Conservation (phyloP, 2,888 invertebrate genomes). For the Bhutanitis thaidina region DNA sequence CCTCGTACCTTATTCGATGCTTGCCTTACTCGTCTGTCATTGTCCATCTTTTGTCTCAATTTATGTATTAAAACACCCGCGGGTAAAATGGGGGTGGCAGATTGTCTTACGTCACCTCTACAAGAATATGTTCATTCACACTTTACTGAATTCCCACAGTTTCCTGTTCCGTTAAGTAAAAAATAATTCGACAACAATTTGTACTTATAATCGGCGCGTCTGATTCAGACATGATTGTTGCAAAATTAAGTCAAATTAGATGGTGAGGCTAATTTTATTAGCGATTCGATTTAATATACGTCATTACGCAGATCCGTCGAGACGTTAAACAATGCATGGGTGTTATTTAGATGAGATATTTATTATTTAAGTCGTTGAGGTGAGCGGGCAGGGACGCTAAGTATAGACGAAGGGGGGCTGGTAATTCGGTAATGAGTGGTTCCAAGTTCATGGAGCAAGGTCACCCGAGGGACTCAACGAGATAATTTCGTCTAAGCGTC, state of each 20-base stretch:
- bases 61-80: too few species aligned
- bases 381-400: slow-evolving; percentile 51
- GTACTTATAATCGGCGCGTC: slow-evolving; percentile 47
- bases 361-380: slow-evolving; percentile 73
- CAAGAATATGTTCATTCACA: too few species aligned
- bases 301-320: slow-evolving; percentile 60
- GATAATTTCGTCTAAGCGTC: slow-evolving; percentile 50
- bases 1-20: too few species aligned
- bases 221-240: slow-evolving; percentile 66
- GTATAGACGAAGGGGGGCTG: slow-evolving; percentile 63
- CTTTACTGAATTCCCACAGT: background rate
- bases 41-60: too few species aligned
- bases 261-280: slow-evolving; percentile 72
- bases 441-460: slow-evolving; percentile 65
- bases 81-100: too few species aligned
- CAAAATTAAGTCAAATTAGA: slow-evolving; percentile 72
- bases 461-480: slow-evolving; percentile 52
- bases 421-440: slow-evolving; percentile 78
- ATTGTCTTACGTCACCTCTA: too few species aligned
- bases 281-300: slow-evolving; percentile 67
- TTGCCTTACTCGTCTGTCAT: too few species aligned
- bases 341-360: slow-evolving; percentile 78
- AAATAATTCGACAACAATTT: slow-evolving; percentile 45
- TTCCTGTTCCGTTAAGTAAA: slow-evolving; percentile 34
- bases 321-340: slow-evolving; percentile 63